These are phyloP conservation scores for Cyrtodaria siliqua DNA, from an alignment of 2,888 invertebrate genomes.

Conservation along the genomic window DNA sequence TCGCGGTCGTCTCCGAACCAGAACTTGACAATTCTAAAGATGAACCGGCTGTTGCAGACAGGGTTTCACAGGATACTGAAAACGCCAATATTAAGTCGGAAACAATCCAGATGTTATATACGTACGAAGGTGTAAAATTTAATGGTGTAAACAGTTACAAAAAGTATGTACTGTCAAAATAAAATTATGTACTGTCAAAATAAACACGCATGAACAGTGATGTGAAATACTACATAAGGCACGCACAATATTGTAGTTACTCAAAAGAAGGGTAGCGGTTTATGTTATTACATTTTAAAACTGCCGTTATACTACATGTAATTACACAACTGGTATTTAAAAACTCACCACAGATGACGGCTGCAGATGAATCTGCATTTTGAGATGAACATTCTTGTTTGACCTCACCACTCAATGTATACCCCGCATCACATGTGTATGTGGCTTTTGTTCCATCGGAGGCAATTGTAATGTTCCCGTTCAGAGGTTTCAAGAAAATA, in stretches of 20 bases:
- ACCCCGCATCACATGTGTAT: conserved; percentile 9
- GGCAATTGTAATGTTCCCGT: conserved; percentile 2
- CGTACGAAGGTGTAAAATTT: too few relatives aligned
- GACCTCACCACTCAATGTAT: conserved; percentile 5
- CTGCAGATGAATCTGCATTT: background rate
- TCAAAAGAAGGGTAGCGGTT: too few relatives aligned
- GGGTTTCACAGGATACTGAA: conserved; percentile 31
- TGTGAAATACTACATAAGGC: too few relatives aligned
- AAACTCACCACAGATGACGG: conserved; percentile 6
- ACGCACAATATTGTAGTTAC: too few relatives aligned
- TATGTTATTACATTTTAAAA: too few relatives aligned
- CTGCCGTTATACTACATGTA: too few relatives aligned
- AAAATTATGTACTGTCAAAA: too few relatives aligned
- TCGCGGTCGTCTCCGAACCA: conserved; percentile 7
- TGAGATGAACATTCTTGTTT: background rate
- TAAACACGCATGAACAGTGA: too few relatives aligned
- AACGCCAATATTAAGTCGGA: too few relatives aligned
- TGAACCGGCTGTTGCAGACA: conserved; percentile 16
- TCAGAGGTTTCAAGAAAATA: background rate
- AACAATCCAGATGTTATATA: too few relatives aligned
- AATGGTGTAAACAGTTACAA: too few relatives aligned
- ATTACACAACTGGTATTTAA: background rate
- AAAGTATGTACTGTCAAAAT: too few relatives aligned
- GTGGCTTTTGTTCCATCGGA: conserved; percentile 6
- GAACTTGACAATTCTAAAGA: background rate